A percentile compares a stretch with the other conserved stretches of the same genome.
Evolutionary conservation across 2,113 vertebrate genomes (phyloP).

Genomic region (Eptesicus fuscus): DNA sequence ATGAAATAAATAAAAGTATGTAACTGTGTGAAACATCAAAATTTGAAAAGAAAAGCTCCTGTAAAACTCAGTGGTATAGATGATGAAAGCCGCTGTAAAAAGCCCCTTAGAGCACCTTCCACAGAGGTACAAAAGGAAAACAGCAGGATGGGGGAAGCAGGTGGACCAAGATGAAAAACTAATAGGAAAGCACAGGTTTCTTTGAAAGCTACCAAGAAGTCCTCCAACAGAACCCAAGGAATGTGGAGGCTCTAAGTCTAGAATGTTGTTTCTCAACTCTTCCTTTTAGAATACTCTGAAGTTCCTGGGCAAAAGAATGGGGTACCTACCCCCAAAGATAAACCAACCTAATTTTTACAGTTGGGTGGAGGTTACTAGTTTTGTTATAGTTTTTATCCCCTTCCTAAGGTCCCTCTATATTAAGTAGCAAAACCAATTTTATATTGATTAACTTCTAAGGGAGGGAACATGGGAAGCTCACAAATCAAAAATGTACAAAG

Average conservation of each 20-base stretch:
- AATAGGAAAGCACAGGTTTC: slow-evolving; percentile 32
- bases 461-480: not conserved
- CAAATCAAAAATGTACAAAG: not conserved
- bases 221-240: not conserved
- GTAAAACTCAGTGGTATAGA: slow-evolving; percentile 41
- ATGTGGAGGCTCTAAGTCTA: not conserved
- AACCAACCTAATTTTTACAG: not conserved
- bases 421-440: slow-evolving; percentile 1
- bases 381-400: not conserved
- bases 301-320: not conserved
- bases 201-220: slow-evolving; percentile 38
- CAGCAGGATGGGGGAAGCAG: not conserved
- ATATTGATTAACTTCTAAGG: not conserved
- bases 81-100: slow-evolving; percentile 67
- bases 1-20: slow-evolving; percentile 44
- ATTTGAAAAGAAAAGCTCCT: slow-evolving; percentile 34
- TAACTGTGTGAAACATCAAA: not conserved
- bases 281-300: not conserved
- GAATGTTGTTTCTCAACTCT: slow-evolving; percentile 17
- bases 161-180: slow-evolving; percentile 37
- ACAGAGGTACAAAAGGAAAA: slow-evolving; percentile 53
- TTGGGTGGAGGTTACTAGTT: not conserved
- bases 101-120: slow-evolving; percentile 41
- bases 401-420: not conserved
- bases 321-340: not conserved